Evolutionary conservation across 2,113 vertebrate species (phyloP).

Genomic region (Amphilophus citrinellus): DNA sequence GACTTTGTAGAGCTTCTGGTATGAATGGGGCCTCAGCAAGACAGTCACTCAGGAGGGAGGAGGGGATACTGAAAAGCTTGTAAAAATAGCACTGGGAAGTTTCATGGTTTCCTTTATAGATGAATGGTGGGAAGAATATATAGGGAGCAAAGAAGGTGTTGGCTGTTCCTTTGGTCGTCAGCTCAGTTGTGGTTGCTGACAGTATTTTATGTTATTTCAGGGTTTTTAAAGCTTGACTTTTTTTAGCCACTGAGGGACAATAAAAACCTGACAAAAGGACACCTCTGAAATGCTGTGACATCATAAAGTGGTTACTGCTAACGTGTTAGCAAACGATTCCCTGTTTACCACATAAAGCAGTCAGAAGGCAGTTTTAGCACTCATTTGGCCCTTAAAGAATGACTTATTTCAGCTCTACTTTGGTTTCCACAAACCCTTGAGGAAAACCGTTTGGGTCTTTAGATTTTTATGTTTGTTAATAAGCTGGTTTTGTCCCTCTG

Average conservation of each 20-base stretch:
- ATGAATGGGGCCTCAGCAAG: slow-evolving; percentile 25
- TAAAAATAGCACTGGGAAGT: slow-evolving; percentile 44
- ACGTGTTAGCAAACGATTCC: background rate
- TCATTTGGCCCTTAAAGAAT: background rate
- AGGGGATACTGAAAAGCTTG: slow-evolving; percentile 26
- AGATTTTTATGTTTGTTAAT: background rate
- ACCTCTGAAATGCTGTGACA: background rate
- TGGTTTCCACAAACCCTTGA: background rate
- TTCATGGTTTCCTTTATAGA: slow-evolving; percentile 26
- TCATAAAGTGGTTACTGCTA: slow-evolving; percentile 11
- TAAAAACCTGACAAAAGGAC: background rate
- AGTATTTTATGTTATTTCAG: background rate
- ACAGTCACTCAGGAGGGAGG: slow-evolving; percentile 18
- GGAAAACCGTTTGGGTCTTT: background rate
- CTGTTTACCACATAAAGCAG: background rate
- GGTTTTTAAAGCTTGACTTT: background rate
- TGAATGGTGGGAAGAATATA: slow-evolving; percentile 8
- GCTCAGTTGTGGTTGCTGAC: background rate
- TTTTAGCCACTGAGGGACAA: background rate
- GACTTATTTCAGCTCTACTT: slow-evolving; percentile 1
- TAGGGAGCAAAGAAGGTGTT: background rate
- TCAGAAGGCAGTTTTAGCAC: background rate
- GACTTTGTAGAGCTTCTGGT: slow-evolving; percentile 38
- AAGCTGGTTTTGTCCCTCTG: background rate
- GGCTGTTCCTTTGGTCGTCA: background rate